Evolutionary conservation across 2,113 vertebrate species (phyloP).

Genomic region (Erythrocercus mccallii): DNA sequence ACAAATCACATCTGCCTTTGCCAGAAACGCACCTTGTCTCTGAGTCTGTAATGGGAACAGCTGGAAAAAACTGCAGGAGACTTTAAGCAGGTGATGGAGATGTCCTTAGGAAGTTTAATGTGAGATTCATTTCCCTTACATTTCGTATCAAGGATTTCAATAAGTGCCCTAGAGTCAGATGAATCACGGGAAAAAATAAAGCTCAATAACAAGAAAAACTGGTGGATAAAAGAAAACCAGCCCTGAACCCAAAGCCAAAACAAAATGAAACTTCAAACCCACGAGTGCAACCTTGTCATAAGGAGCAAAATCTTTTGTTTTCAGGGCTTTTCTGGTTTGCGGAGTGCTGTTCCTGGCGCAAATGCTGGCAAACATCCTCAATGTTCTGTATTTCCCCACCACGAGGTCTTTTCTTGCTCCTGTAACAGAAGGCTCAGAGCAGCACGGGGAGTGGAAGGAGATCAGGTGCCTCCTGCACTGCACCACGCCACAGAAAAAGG

Average conservation of each 20-base stretch:
- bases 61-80: not conserved
- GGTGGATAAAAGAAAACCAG: not conserved
- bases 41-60: not conserved
- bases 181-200: constrained; percentile 26
- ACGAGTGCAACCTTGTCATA: not conserved
- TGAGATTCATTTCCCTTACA: constrained; percentile 7
- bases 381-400: not conserved
- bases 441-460: not conserved
- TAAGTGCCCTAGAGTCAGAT: constrained; percentile 14
- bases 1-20: not conserved
- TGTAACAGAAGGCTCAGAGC: not conserved
- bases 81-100: not conserved
- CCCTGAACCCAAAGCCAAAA: not conserved
- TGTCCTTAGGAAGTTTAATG: not conserved
- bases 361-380: not conserved
- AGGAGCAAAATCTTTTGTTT: not conserved
- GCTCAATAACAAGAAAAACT: constrained; percentile 14
- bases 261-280: not conserved
- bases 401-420: no score
- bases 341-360: not conserved
- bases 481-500: not conserved
- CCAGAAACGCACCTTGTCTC: not conserved
- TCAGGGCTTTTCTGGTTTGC: not conserved
- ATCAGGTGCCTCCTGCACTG: not conserved
- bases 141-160: not conserved